A percentile compares a stretch with the other conserved stretches of the same genome.
These are phyloP conservation scores for Hafferia zeledoni DNA, from an alignment of 2,797 vertebrate species.

Conservation along the genomic window DNA sequence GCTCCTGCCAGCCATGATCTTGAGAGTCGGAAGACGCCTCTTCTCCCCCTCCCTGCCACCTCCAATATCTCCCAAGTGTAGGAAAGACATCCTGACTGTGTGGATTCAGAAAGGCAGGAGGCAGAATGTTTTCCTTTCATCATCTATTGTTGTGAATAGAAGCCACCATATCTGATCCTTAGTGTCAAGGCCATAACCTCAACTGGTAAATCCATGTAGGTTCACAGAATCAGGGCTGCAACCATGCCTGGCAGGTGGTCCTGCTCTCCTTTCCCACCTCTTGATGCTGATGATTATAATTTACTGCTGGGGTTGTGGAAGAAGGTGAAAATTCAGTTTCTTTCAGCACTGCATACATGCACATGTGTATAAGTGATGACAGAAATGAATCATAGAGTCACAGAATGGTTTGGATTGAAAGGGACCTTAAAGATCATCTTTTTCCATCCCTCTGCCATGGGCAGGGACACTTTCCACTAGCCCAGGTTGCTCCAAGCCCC, in stretches of 20 bases:
- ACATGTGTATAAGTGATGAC: rapidly evolving
- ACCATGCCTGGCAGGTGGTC: not conserved
- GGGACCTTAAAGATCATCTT: not conserved
- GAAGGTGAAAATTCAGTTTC: not conserved
- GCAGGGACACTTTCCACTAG: rapidly evolving
- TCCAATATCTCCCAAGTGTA: not conserved
- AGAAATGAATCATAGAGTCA: not conserved
- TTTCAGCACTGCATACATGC: not conserved
- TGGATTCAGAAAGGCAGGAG: not conserved
- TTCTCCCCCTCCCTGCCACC: not conserved
- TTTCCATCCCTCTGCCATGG: not conserved
- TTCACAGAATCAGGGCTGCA: not conserved
- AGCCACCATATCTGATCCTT: not conserved
- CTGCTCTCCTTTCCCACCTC: not conserved
- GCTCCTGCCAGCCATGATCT: not conserved
- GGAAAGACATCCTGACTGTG: not conserved
- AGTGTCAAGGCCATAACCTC: not conserved
- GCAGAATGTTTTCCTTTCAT: not conserved
- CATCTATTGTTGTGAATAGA: not conserved
- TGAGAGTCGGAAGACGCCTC: rapidly evolving
- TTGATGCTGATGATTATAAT: not conserved
- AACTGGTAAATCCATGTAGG: rapidly evolving
- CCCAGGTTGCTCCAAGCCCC: rapidly evolving
- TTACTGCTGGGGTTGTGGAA: not conserved
- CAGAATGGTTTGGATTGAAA: not conserved